phyloP scores from a whole-genome alignment of 1,140 invertebrate genomes.

The Drosophila subobscura region DNA sequence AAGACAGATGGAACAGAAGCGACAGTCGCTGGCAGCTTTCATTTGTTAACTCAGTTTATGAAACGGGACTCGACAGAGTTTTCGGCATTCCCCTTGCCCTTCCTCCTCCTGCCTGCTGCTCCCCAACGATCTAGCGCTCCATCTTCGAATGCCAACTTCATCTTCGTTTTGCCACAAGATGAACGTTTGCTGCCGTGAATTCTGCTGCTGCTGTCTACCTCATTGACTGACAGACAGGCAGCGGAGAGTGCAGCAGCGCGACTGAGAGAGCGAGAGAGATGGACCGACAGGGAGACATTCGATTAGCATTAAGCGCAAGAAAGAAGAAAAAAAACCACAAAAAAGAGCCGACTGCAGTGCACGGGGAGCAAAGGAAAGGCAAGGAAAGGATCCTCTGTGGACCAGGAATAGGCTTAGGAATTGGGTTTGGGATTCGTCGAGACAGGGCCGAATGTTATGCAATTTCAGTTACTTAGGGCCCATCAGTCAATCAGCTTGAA shows the following conservation, averaged over 20 bases:
- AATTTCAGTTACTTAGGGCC: constrained; percentile 78
- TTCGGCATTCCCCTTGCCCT: constrained; percentile 4
- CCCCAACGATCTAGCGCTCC: neutral
- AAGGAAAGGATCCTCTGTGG: constrained; percentile 5
- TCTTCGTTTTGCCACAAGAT: constrained; percentile 59
- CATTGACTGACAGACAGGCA: constrained; percentile 38
- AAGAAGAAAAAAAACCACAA: constrained; percentile 22
- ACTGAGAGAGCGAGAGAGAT: constrained; percentile 8
- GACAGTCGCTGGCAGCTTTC: constrained; percentile 54
- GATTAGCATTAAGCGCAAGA: constrained; percentile 73
- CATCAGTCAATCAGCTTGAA: constrained; percentile 74
- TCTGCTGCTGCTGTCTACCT: constrained; percentile 2
- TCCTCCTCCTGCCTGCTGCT: constrained; percentile 6
- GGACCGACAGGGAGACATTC: constrained; percentile 60
- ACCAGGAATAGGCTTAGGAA: neutral
- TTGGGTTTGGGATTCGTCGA: neutral
- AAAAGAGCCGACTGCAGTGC: constrained; percentile 13
- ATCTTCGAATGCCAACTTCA: constrained; percentile 63
- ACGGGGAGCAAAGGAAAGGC: constrained; percentile 25
- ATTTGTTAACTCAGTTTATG: constrained; percentile 77
- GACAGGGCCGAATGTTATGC: constrained; percentile 62
- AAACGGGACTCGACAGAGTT: constrained; percentile 27
- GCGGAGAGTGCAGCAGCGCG: constrained; percentile 1
- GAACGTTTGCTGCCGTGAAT: constrained; percentile 46
- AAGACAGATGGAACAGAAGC: constrained; percentile 20